These are phyloP conservation scores for Anoura caudifer DNA, from an alignment of 2,113 vertebrate genomes.

Conservation along the genomic window DNA sequence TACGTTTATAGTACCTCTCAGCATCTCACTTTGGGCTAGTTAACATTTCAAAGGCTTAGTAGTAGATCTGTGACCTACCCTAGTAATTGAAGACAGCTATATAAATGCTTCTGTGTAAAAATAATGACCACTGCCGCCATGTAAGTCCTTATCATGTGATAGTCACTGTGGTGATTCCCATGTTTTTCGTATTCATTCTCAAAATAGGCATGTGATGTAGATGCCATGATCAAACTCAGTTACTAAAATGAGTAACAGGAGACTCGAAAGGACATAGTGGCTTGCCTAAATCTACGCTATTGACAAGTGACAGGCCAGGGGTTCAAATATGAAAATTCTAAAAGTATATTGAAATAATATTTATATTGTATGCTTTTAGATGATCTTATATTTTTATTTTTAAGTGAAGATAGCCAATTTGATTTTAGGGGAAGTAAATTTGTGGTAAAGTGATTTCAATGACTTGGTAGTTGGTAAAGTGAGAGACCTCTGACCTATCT, in stretches of 20 bases:
- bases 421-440: background rate
- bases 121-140: background rate
- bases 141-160: background rate
- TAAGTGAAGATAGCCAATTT: background rate
- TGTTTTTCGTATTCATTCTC: background rate
- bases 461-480: background rate
- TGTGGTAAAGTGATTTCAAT: background rate
- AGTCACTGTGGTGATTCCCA: background rate
- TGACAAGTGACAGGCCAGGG: background rate
- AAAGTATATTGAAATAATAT: background rate
- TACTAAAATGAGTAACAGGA: background rate
- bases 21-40: background rate
- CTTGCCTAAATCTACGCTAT: background rate
- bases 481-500: background rate
- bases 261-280: background rate
- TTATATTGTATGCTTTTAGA: background rate
- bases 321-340: background rate
- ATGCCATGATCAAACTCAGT: background rate
- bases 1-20: background rate
- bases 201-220: background rate
- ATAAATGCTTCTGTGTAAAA: background rate
- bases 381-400: background rate
- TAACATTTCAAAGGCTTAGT: background rate
- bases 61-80: background rate
- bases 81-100: background rate